Evolutionary conservation across 2,113 vertebrate species (phyloP), one percentile per base, ranked within the genome.

Genomic region (Bos indicus): DNA sequence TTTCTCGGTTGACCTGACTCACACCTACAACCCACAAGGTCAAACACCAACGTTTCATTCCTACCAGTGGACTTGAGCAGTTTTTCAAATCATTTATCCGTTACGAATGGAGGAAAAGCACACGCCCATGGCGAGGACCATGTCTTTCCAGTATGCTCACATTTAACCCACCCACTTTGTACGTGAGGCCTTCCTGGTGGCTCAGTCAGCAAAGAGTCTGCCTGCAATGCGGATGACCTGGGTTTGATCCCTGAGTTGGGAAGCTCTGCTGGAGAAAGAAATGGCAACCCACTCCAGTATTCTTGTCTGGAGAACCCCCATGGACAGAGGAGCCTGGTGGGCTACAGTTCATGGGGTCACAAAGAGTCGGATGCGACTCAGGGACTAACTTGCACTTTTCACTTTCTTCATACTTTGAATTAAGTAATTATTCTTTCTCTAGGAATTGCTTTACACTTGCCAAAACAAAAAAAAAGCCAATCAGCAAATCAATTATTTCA

Each of bases 41-140:
- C 26, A 54, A 51, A 71, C 5, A 28, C 46, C 56, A 84, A 26
- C 17, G 30, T 64, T 96, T 94, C 33, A 36, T 54, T 78, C 30
- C 30, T 87, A 6, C 23, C 33, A 81, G 21, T 2, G n/a, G n/a
- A 48, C 57, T 6, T 25, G 59, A 93, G 84, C 71, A 95, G 28
- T 21, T 96, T 97, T 96, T 95, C 56, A 88, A 7, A 81, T 81
- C 59, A 78, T 30, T 81, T 74, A n/a, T 92, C 46, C 95, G 8
- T 78, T 71, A 88, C 21, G 43, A 60, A 87, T 40, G 59, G 36
- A 93, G 23, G 57, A 36, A 84, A 62, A 62, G 2, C 87, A 14
- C 15, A 74, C 9, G 48, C 30, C 26, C 33, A 40, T 9, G 81
- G 2, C 0, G 60, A 59, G 2, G 13, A 16, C 51, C 40, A 3